Percentiles rank a stretch among this genome's conserved stretches.
phyloP scores from a whole-genome alignment of 2,113 vertebrate genomes.

The Piaya cayana region DNA sequence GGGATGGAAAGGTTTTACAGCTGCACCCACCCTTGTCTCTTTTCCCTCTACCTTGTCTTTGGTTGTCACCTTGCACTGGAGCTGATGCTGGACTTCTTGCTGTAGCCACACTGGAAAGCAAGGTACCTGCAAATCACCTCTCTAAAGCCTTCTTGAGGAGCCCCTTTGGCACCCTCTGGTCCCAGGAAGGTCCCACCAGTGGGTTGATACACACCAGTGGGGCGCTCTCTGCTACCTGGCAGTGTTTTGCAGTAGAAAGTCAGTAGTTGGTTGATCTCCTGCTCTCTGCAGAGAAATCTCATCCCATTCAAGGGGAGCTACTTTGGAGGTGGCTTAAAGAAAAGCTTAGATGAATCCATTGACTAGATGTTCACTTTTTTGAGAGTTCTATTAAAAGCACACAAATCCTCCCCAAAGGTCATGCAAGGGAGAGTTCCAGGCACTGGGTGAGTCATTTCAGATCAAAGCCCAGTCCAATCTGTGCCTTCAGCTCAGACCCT shows the following conservation, averaged over 20 bases:
- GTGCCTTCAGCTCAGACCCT: background rate
- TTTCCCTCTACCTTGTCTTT: background rate
- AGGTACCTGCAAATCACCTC: background rate
- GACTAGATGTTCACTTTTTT: background rate
- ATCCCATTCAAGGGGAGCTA: background rate
- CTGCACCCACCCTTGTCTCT: background rate
- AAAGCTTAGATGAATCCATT: background rate
- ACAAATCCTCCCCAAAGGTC: background rate
- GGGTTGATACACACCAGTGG: background rate
- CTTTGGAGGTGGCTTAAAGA: background rate
- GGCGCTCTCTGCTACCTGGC: background rate
- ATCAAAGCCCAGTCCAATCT: background rate
- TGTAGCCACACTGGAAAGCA: accelerated
- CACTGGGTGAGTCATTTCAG: background rate
- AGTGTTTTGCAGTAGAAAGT: background rate
- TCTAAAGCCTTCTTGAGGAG: background rate
- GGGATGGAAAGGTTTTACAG: background rate
- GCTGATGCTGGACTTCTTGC: background rate
- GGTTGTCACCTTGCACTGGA: background rate
- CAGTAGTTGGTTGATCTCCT: background rate
- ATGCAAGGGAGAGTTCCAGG: background rate
- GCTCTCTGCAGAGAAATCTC: background rate
- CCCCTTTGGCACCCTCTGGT: background rate
- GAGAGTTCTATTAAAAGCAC: background rate
- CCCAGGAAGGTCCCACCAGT: background rate